These are phyloP conservation scores for Puffinus mauretanicus DNA, from an alignment of 2,113 vertebrate genomes.

Conservation along the genomic window DNA sequence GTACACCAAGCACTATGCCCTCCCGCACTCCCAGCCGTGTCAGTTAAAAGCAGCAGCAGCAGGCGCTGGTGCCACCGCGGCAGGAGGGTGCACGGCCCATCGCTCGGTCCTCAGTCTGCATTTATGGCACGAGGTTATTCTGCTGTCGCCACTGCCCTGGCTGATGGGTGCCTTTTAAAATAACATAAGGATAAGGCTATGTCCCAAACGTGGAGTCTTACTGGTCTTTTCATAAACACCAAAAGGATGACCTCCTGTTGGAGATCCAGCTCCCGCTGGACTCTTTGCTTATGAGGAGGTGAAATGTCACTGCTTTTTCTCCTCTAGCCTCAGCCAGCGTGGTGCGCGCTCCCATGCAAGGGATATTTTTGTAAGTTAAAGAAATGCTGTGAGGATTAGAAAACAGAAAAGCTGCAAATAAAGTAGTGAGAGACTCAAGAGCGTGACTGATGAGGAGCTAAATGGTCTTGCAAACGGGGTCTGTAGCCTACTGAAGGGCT, in stretches of 20 bases:
- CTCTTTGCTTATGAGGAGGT: not conserved
- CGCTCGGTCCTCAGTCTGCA: rapidly evolving
- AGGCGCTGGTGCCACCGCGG: rapidly evolving
- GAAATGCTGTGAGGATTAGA: not conserved
- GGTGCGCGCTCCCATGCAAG: rapidly evolving
- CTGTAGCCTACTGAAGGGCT: not conserved
- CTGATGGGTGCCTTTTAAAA: not conserved
- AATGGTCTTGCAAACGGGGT: not conserved
- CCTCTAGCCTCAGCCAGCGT: not conserved
- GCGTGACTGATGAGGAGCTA: not conserved
- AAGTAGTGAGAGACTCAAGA: not conserved
- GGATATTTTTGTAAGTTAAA: not conserved
- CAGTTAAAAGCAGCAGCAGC: not conserved
- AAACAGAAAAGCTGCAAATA: not conserved
- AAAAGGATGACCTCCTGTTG: not conserved
- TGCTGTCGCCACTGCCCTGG: not conserved
- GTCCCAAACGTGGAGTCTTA: not conserved
- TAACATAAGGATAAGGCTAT: rapidly evolving
- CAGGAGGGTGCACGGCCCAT: rapidly evolving
- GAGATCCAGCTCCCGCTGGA: not conserved
- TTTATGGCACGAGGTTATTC: not conserved
- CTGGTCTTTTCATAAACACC: rapidly evolving
- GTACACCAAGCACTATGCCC: rapidly evolving
- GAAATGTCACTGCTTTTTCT: not conserved
- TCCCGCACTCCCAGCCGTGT: rapidly evolving